These are phyloP conservation scores for Myotis daubentonii DNA, from an alignment of 2,797 vertebrate species.

Conservation along the genomic window DNA sequence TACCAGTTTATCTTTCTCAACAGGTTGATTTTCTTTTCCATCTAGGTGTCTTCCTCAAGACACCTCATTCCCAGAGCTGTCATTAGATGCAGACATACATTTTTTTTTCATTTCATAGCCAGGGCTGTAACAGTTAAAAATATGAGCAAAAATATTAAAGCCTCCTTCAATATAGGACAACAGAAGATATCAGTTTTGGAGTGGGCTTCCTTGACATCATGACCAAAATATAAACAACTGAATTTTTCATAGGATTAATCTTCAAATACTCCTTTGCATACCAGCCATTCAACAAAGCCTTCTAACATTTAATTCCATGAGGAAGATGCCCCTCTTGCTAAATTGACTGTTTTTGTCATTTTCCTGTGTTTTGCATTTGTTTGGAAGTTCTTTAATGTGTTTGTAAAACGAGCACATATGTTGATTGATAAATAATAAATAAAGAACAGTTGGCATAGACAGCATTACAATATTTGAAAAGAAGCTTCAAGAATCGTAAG, in stretches of 20 bases:
- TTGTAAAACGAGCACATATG: constrained; percentile 52
- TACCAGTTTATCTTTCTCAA: constrained; percentile 19
- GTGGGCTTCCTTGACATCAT: neutral
- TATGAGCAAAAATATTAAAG: neutral
- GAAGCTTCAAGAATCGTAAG: constrained; percentile 31
- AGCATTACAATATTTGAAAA: constrained; percentile 19
- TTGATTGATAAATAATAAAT: constrained; percentile 64
- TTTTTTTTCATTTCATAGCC: neutral
- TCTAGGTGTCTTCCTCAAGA: neutral
- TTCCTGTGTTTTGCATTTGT: constrained; percentile 47
- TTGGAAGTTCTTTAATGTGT: constrained; percentile 64
- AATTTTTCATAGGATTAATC: neutral
- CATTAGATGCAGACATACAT: neutral
- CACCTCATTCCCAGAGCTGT: neutral
- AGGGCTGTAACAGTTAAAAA: neutral
- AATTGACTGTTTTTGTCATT: neutral
- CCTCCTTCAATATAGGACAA: neutral
- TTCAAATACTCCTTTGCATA: neutral
- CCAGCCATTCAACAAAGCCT: neutral
- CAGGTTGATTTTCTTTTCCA: constrained; percentile 2
- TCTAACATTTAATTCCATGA: neutral
- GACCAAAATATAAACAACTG: neutral
- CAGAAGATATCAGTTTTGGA: neutral
- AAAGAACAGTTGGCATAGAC: constrained; percentile 47
- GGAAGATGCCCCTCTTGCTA: neutral